Conservation (phyloP, 2,797 vertebrate genomes). For the Gambusia yucatana region DNA sequence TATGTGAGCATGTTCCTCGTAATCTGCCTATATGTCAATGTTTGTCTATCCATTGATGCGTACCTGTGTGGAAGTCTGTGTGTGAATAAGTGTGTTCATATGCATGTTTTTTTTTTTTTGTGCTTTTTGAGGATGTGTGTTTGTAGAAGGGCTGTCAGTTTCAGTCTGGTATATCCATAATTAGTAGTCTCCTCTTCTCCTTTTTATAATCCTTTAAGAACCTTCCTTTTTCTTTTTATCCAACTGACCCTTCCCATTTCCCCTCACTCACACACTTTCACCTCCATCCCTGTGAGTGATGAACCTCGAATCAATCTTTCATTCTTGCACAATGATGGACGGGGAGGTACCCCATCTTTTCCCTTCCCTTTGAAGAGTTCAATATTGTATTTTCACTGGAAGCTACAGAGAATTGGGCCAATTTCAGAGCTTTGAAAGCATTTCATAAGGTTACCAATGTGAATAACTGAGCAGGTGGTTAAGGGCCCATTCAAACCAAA, state of each 20-base stretch:
- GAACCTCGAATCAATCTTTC: slow-evolving; percentile 75
- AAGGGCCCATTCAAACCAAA: not conserved
- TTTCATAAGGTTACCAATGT: not conserved
- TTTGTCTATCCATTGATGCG: slow-evolving; percentile 1
- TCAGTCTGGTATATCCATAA: slow-evolving; percentile 78
- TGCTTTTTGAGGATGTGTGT: slow-evolving; percentile 25
- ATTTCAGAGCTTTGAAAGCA: not conserved
- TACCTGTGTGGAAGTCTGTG: slow-evolving; percentile 12
- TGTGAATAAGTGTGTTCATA: slow-evolving; percentile 7
- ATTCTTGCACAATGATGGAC: slow-evolving; percentile 63
- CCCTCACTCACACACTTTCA: slow-evolving; percentile 9
- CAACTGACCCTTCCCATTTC: slow-evolving; percentile 1
- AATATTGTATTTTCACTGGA: not conserved
- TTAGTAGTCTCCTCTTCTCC: slow-evolving; percentile 73
- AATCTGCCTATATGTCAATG: slow-evolving; percentile 13
- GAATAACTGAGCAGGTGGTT: not conserved
- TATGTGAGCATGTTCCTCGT: slow-evolving; percentile 6
- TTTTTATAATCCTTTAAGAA: slow-evolving; percentile 21
- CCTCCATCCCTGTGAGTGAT: slow-evolving; percentile 58
- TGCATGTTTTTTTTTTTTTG: not conserved
- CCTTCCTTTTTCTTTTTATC: slow-evolving; percentile 2
- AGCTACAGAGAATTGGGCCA: not conserved
- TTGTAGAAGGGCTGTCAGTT: slow-evolving; percentile 64
- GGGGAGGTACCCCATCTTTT: slow-evolving; percentile 58
- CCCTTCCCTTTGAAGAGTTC: slow-evolving; percentile 42